A percentile compares a stretch with the other conserved stretches of the same genome.
Conservation (phyloP, 2,888 invertebrate genomes). For the Osedax frankpressi region DNA sequence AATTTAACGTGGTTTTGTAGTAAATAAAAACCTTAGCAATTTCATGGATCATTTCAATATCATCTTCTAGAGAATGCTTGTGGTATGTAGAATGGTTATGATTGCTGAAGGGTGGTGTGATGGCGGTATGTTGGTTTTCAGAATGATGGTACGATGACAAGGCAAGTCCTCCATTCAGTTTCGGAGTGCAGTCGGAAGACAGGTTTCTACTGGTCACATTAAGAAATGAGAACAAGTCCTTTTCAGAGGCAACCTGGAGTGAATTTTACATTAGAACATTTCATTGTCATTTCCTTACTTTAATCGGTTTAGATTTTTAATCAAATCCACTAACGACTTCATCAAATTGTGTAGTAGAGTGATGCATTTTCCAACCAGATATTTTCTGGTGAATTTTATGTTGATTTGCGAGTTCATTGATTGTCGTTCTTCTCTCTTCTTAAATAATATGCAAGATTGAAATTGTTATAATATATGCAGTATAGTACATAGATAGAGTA, state of each 20-base stretch:
- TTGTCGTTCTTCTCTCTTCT: constrained; percentile 71
- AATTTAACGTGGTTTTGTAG: too few relatives aligned
- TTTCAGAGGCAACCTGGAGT: constrained; percentile 35
- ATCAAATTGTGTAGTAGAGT: constrained; percentile 80
- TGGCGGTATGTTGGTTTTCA: too few relatives aligned
- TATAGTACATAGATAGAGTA: too few relatives aligned
- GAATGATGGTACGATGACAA: too few relatives aligned
- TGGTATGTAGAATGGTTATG: neutral
- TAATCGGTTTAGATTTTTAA: too few relatives aligned
- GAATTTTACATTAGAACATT: too few relatives aligned
- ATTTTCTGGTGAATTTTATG: constrained; percentile 72
- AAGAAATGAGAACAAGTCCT: constrained; percentile 31
- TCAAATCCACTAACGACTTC: constrained; percentile 64
- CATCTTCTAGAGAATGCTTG: constrained; percentile 32
- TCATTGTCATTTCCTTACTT: too few relatives aligned
- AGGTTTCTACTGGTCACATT: constrained; percentile 29
- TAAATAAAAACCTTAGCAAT: constrained; percentile 40
- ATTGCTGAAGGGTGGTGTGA: neutral
- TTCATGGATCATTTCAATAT: constrained; percentile 36
- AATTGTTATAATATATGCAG: too few relatives aligned
- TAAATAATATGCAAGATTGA: constrained; percentile 9
- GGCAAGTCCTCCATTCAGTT: constrained; percentile 13
- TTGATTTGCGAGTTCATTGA: constrained; percentile 78
- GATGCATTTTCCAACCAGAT: constrained; percentile 87
- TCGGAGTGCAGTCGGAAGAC: constrained; percentile 29